Evolutionary conservation across 2,113 vertebrate species (phyloP).

Genomic region (Nothobranchius furzeri): DNA sequence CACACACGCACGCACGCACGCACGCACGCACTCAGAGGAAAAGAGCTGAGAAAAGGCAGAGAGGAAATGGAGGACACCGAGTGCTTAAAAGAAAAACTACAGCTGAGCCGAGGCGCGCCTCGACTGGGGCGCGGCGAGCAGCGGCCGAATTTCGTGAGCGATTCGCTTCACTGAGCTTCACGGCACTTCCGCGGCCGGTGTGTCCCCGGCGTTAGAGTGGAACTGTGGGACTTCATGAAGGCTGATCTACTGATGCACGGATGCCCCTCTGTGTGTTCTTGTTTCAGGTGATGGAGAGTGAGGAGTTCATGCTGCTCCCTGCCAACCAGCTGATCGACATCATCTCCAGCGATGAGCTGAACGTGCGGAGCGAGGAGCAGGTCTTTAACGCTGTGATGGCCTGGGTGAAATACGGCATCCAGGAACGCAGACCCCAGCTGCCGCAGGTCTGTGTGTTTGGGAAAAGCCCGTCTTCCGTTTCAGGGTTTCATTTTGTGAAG

Average conservation of each 20-base stretch:
- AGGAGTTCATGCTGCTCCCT: constrained; percentile 98
- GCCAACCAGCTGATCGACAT: constrained; percentile 99
- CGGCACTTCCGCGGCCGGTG: too few relatives aligned
- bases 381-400: constrained; percentile 98
- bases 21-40: too few relatives aligned
- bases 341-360: constrained; percentile 97
- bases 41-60: too few relatives aligned
- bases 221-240: neutral
- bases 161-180: too few relatives aligned
- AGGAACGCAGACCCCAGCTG: constrained; percentile 93
- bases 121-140: too few relatives aligned
- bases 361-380: constrained; percentile 97
- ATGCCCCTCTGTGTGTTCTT: neutral
- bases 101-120: too few relatives aligned
- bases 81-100: too few relatives aligned
- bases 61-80: too few relatives aligned
- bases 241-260: neutral
- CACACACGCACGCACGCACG: too few relatives aligned
- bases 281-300: constrained; percentile 95
- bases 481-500: too few relatives aligned
- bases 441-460: constrained; percentile 84
- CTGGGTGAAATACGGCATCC: constrained; percentile 99
- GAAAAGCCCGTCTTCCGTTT: neutral
- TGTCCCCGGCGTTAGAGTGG: neutral
- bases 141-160: too few relatives aligned